phyloP scores from a whole-genome alignment of 2,113 vertebrate genomes.

The Clarias macrocephalus region DNA sequence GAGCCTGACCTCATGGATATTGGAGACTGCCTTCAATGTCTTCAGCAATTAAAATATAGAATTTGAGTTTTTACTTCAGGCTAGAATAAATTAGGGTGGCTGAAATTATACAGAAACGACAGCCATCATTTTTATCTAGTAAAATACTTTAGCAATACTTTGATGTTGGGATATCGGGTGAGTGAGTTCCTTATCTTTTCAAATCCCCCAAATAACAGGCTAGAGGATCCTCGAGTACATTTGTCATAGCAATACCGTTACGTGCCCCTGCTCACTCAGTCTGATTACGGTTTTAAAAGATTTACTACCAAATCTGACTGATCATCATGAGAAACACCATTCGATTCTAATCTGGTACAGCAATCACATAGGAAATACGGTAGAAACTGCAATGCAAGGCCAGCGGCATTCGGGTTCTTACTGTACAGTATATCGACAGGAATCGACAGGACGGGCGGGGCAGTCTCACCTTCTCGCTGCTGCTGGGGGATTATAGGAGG shows the following conservation, averaged over 20 bases:
- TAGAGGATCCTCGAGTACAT: neutral
- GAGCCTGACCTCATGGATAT: neutral
- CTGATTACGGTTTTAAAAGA: neutral
- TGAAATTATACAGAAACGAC: neutral
- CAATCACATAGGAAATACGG: neutral
- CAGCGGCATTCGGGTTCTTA: neutral
- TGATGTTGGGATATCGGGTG: neutral
- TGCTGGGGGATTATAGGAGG: slow-evolving; percentile 98
- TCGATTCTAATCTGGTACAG: neutral
- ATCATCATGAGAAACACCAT: neutral
- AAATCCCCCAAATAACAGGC: too few species aligned
- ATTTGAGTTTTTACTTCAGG: neutral
- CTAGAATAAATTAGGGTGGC: neutral
- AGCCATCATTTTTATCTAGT: neutral
- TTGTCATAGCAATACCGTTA: neutral
- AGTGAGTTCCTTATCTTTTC: neutral
- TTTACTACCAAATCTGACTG: neutral
- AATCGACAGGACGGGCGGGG: neutral
- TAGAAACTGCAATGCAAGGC: neutral
- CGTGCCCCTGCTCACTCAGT: neutral
- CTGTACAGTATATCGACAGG: neutral
- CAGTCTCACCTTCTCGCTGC: slow-evolving; percentile 95
- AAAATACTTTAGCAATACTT: neutral
- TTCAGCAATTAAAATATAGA: neutral
- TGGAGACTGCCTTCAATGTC: neutral